A percentile compares a stretch with the other conserved stretches of the same genome.
Evolutionary conservation across 2,888 invertebrate species (phyloP).

Genomic region (Tolmerus cingulatus): DNA sequence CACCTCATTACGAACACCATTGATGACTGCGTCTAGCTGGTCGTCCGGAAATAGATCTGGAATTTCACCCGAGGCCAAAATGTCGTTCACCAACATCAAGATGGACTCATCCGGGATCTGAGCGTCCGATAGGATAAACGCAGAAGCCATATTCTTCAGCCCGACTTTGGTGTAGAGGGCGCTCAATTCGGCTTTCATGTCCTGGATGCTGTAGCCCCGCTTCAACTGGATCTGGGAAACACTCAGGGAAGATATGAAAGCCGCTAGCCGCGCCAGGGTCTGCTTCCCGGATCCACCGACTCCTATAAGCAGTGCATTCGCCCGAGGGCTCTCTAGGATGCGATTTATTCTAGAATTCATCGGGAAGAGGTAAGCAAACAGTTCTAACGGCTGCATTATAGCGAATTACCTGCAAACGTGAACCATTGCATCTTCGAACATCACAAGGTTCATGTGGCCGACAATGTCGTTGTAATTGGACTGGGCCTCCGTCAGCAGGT

Average conservation of each 20-base stretch:
- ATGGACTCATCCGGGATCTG: constrained; percentile 90
- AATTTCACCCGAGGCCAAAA: constrained; percentile 93
- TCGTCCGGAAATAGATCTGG: constrained; percentile 90
- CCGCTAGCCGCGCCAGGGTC: constrained; percentile 85
- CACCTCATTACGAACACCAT: constrained; percentile 77
- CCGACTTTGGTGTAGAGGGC: constrained; percentile 85
- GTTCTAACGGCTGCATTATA: background rate
- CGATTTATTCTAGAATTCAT: constrained; percentile 77
- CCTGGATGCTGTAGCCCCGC: constrained; percentile 84
- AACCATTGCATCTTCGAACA: constrained; percentile 96
- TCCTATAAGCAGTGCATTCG: constrained; percentile 92
- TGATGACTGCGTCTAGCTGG: constrained; percentile 86
- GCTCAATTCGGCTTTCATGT: constrained; percentile 78
- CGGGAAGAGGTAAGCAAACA: background rate
- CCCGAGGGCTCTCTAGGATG: constrained; percentile 89
- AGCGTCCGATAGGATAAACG: constrained; percentile 93
- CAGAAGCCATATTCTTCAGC: constrained; percentile 81
- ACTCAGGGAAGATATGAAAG: constrained; percentile 89
- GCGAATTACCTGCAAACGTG: constrained; percentile 72
- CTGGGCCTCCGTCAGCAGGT: constrained; percentile 81
- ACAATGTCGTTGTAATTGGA: constrained; percentile 87
- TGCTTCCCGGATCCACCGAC: constrained; percentile 97
- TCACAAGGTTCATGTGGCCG: constrained; percentile 90
- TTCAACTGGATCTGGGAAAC: constrained; percentile 91
- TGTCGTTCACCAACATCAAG: constrained; percentile 90